These are phyloP conservation scores for Dendrocincla tyrannina DNA, from an alignment of 2,797 vertebrate species.

Conservation along the genomic window DNA sequence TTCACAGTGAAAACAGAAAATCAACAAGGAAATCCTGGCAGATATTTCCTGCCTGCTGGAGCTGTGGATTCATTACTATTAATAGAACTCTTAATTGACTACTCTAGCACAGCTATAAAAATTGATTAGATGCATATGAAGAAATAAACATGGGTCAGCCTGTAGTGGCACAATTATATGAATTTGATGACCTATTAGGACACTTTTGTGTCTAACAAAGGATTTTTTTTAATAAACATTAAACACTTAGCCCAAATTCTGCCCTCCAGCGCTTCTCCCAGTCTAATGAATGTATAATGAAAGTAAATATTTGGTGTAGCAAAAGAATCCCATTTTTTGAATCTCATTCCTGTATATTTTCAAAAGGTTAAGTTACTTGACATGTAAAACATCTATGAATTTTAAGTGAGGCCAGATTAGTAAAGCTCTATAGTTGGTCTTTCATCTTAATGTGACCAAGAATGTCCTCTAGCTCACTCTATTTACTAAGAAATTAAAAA, in stretches of 20 bases:
- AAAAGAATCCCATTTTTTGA: not conserved
- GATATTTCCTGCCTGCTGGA: conserved; percentile 28
- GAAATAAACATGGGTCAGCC: conserved; percentile 27
- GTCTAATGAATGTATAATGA: conserved; percentile 33
- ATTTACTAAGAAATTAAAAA: conserved; percentile 50
- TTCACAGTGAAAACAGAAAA: not conserved
- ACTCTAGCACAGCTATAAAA: conserved; percentile 29
- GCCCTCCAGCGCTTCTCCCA: conserved; percentile 5
- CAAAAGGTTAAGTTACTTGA: conserved; percentile 30
- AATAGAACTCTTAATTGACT: conserved; percentile 66
- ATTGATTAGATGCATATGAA: conserved; percentile 31
- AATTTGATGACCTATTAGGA: conserved; percentile 23
- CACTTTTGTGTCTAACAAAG: not conserved
- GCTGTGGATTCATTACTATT: conserved; percentile 68
- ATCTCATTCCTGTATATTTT: conserved; percentile 31
- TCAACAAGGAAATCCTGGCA: not conserved
- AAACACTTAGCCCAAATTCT: not conserved
- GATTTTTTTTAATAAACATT: conserved; percentile 40
- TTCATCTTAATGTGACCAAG: conserved; percentile 51
- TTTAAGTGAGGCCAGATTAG: conserved; percentile 41
- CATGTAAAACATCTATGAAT: conserved; percentile 34
- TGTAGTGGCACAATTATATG: not conserved
- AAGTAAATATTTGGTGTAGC: conserved; percentile 47
- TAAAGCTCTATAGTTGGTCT: conserved; percentile 20
- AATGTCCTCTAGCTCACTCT: conserved; percentile 49